Evolutionary conservation across 2,888 invertebrate genomes (phyloP).

Genomic region (Leucophenga maculata): DNA sequence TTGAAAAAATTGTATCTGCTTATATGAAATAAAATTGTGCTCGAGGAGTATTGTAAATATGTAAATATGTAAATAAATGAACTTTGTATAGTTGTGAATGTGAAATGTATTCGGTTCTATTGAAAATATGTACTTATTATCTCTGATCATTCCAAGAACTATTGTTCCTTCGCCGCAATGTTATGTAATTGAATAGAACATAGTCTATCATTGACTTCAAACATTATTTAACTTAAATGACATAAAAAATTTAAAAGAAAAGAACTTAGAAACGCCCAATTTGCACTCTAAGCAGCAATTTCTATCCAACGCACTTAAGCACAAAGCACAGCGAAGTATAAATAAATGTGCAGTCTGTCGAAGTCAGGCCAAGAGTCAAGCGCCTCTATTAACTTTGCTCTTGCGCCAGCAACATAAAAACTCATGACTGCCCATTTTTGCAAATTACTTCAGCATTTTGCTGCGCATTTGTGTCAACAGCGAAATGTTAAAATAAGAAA

Average conservation of each 20-base stretch:
- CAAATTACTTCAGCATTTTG: conserved; percentile 24
- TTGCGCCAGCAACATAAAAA: conserved; percentile 14
- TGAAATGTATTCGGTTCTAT: no score
- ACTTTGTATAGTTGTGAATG: no score
- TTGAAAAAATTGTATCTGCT: no score
- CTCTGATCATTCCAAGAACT: no score
- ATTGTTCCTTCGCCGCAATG: no score
- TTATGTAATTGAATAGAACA: no score
- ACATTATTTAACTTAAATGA: neutral
- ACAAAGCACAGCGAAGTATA: neutral
- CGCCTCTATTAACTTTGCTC: conserved; percentile 17
- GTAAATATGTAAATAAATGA: no score
- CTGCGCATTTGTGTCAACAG: conserved; percentile 14
- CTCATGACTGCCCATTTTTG: conserved; percentile 21
- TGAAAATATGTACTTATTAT: no score
- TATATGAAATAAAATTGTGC: no score
- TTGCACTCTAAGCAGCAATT: conserved; percentile 2
- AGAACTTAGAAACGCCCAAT: neutral
- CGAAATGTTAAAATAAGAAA: neutral
- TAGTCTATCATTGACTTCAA: neutral
- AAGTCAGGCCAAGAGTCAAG: conserved; percentile 2
- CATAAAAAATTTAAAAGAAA: neutral
- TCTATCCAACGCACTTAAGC: neutral
- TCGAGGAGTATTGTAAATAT: no score
- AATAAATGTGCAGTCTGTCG: neutral